Percentiles rank a stretch among this genome's conserved stretches.
Conservation (phyloP, 2,113 vertebrate species). For the Oreochromis tanganicae region DNA sequence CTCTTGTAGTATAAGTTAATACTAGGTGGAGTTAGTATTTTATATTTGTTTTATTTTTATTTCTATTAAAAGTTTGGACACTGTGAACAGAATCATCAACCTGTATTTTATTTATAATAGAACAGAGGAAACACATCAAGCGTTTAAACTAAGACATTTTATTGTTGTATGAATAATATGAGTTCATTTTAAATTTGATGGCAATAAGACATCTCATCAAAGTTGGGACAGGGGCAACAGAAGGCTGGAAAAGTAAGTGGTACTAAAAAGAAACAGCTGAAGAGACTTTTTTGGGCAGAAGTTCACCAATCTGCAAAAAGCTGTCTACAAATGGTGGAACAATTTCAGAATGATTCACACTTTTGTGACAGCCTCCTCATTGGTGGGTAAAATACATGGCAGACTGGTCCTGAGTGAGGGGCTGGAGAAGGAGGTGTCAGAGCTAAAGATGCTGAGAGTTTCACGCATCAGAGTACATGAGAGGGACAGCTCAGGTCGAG, state of each 20-base stretch:
- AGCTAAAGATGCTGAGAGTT: neutral
- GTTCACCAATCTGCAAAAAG: neutral
- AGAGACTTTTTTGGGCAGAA: neutral
- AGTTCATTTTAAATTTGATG: neutral
- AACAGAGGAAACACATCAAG: neutral
- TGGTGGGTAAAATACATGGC: neutral
- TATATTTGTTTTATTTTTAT: neutral
- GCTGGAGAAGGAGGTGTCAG: neutral
- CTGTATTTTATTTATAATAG: neutral
- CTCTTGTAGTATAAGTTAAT: neutral
- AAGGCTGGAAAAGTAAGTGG: neutral
- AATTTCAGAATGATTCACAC: neutral
- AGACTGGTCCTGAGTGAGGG: neutral
- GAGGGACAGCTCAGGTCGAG: neutral
- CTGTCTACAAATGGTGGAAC: neutral
- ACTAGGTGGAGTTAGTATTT: neutral
- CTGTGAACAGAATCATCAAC: neutral
- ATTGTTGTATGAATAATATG: neutral
- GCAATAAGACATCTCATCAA: neutral
- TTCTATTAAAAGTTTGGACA: neutral
- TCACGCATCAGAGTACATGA: neutral
- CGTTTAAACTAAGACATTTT: neutral
- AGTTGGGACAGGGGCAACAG: neutral
- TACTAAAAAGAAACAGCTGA: neutral
- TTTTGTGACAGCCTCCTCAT: neutral